phyloP scores from a whole-genome alignment of 2,888 invertebrate genomes.

The Agrenia bidenticulata region DNA sequence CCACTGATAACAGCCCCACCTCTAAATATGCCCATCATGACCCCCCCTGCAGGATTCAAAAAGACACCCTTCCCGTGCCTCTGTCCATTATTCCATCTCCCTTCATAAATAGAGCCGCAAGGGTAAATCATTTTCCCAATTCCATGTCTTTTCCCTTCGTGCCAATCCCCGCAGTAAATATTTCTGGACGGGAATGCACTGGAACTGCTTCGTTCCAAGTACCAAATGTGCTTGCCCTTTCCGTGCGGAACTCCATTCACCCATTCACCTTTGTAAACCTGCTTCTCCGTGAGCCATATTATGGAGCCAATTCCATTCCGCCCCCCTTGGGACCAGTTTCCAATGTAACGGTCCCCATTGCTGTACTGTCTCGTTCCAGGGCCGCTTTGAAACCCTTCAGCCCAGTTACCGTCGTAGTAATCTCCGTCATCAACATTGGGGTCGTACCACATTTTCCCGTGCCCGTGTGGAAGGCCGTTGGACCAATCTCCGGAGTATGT shows the following conservation, averaged over 20 bases:
- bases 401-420: conserved; percentile 48
- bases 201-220: conserved; percentile 27
- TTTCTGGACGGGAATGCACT: conserved; percentile 36
- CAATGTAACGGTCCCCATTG: conserved; percentile 42
- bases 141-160: conserved; percentile 44
- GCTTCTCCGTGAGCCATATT: conserved; percentile 46
- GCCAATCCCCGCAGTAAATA: conserved; percentile 37
- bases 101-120: conserved; percentile 34
- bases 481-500: conserved; percentile 40
- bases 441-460: conserved; percentile 51
- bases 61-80: conserved; percentile 46
- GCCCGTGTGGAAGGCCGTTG: conserved; percentile 45
- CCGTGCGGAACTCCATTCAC: conserved; percentile 40
- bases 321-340: conserved; percentile 40
- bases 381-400: conserved; percentile 42
- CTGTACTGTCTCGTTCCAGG: conserved; percentile 36
- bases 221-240: conserved; percentile 49
- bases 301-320: conserved; percentile 48
- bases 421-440: conserved; percentile 41
- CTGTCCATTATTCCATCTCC: conserved; percentile 46
- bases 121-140: conserved; percentile 49
- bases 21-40: conserved; percentile 38
- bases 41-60: conserved; percentile 45
- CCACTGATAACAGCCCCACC: conserved; percentile 38
- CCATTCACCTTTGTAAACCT: conserved; percentile 50